phyloP scores from a whole-genome alignment of 2,113 vertebrate species.

The Suncus etruscus region DNA sequence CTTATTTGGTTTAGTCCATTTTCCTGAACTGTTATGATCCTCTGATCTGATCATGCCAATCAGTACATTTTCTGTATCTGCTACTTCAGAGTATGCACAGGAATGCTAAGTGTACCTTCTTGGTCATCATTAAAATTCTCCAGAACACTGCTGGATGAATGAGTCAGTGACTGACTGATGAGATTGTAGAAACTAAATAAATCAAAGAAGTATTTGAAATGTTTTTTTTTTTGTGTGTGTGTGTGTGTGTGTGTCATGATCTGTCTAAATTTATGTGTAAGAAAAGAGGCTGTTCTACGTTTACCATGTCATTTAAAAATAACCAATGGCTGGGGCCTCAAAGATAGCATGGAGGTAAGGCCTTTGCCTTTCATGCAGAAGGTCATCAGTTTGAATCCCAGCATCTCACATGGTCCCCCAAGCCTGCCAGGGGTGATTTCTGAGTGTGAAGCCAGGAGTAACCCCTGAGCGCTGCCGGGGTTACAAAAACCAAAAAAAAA shows the following conservation, averaged over 20 bases:
- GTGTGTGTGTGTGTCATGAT: not conserved
- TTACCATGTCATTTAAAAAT: not conserved
- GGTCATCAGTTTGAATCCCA: too few relatives aligned
- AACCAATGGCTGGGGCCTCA: not conserved
- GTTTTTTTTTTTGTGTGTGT: not conserved
- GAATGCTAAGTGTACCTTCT: not conserved
- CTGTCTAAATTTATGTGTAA: not conserved
- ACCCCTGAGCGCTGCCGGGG: too few relatives aligned
- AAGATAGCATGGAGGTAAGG: too few relatives aligned
- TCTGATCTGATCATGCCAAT: not conserved
- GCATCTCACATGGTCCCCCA: too few relatives aligned
- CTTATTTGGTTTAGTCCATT: not conserved
- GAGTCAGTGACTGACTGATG: not conserved
- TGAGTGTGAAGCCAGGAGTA: too few relatives aligned
- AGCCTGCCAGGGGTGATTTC: too few relatives aligned
- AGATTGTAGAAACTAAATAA: not conserved
- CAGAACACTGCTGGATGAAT: not conserved
- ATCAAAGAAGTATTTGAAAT: not conserved
- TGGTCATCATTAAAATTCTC: not conserved
- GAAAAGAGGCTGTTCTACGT: not conserved
- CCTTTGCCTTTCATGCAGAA: too few relatives aligned
- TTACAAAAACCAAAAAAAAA: too few relatives aligned
- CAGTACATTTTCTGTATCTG: not conserved
- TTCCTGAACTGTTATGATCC: not conserved
- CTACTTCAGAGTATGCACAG: not conserved